A percentile compares a stretch with the other conserved stretches of the same genome.
phyloP scores from a whole-genome alignment of 2,797 vertebrate genomes.

The Anomalospiza imberbis region DNA sequence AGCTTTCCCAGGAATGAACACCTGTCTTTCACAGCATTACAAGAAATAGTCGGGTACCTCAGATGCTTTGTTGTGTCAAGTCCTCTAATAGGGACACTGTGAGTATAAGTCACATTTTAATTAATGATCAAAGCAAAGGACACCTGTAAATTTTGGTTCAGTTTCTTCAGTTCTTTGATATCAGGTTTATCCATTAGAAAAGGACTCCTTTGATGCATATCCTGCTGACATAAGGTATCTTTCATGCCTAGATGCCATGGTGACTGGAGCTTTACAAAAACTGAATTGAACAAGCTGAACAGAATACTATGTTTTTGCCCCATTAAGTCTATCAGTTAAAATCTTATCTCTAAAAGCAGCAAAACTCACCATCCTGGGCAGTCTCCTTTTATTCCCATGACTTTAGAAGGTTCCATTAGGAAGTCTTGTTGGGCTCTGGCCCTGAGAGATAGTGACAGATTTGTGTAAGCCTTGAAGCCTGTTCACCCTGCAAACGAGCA shows the following conservation, averaged over 20 bases:
- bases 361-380: neutral
- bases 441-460: neutral
- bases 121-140: slow-evolving; percentile 77
- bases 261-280: slow-evolving; percentile 47
- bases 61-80: slow-evolving; percentile 75
- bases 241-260: slow-evolving; percentile 44
- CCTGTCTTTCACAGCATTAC: slow-evolving; percentile 74
- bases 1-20: slow-evolving; percentile 80
- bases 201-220: slow-evolving; percentile 63
- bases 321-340: slow-evolving; percentile 37
- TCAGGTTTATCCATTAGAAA: slow-evolving; percentile 71
- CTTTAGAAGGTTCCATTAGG: neutral
- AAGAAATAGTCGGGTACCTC: slow-evolving; percentile 72
- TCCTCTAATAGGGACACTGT: slow-evolving; percentile 69
- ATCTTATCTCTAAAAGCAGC: slow-evolving; percentile 34
- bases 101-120: slow-evolving; percentile 73
- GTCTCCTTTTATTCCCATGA: neutral
- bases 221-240: slow-evolving; percentile 56
- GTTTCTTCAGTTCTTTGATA: slow-evolving; percentile 73
- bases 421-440: neutral
- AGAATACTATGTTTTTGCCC: neutral
- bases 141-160: slow-evolving; percentile 72
- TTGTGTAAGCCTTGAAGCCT: neutral
- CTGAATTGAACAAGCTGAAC: neutral
- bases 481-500: accelerated